Percentiles rank a stretch among this genome's conserved stretches.
These are phyloP conservation scores for Tachysurus vachellii DNA, from an alignment of 2,113 vertebrate species.

Conservation along the genomic window DNA sequence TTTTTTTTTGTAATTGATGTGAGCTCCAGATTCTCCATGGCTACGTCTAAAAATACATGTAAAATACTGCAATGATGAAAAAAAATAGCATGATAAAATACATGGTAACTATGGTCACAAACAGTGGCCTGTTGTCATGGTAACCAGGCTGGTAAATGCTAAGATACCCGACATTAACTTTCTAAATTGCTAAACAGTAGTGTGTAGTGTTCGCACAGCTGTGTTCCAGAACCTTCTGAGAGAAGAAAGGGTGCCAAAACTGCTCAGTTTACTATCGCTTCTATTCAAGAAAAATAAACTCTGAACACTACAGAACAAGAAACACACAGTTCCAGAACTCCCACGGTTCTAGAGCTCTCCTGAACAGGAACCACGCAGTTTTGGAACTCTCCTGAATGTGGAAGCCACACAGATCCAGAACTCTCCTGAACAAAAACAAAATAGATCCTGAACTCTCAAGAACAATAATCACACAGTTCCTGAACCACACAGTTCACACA, in stretches of 20 bases:
- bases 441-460: background rate
- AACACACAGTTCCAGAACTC: background rate
- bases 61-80: constrained; percentile 3
- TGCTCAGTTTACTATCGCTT: background rate
- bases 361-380: background rate
- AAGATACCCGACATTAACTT: background rate
- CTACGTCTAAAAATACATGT: constrained; percentile 7
- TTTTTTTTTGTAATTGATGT: background rate
- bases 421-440: background rate
- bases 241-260: background rate
- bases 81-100: background rate
- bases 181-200: background rate
- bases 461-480: background rate
- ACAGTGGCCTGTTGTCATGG: constrained; percentile 17
- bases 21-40: background rate
- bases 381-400: background rate
- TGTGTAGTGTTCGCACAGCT: background rate
- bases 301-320: background rate
- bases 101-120: constrained; percentile 5
- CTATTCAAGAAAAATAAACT: too few relatives aligned
- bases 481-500: too few relatives aligned
- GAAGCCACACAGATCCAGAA: background rate
- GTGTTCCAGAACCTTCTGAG: background rate
- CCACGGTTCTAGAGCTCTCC: background rate
- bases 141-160: constrained; percentile 1